A percentile compares a stretch with the other conserved stretches of the same genome.
Evolutionary conservation across 2,797 vertebrate species (phyloP).

Genomic region (Rhynchotus rufescens): DNA sequence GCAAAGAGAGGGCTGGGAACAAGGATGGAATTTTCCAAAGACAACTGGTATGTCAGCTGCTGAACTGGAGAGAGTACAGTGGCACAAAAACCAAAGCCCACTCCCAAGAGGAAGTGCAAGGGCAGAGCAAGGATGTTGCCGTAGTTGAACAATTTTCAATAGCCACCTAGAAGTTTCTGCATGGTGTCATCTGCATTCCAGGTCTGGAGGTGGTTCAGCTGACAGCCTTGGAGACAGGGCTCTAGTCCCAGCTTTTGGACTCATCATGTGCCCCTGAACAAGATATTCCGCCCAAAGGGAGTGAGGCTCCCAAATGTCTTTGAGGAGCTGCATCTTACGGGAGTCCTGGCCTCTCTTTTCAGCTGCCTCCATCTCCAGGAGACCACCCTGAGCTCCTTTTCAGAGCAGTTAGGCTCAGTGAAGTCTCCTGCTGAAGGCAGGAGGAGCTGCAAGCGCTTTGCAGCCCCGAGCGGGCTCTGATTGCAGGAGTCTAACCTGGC

Average conservation of each 20-base stretch:
- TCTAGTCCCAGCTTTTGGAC: not conserved
- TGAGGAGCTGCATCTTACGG: too few species aligned
- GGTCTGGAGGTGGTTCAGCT: not conserved
- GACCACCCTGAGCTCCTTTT: not conserved
- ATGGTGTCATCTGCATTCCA: too few species aligned
- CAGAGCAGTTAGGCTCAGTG: not conserved
- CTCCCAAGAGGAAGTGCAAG: not conserved
- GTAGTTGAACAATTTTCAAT: too few species aligned
- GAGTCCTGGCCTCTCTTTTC: not conserved
- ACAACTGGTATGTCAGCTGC: not conserved
- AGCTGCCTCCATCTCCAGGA: not conserved
- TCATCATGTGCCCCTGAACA: not conserved
- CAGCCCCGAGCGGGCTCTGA: not conserved
- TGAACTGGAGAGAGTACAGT: not conserved
- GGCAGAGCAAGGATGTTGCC: not conserved
- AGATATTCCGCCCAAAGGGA: too few species aligned
- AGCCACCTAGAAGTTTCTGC: too few species aligned
- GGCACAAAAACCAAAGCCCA: too few species aligned
- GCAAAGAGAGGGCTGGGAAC: not conserved
- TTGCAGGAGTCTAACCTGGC: not conserved
- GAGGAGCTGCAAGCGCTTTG: not conserved
- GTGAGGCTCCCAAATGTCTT: too few species aligned
- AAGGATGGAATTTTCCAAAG: slow-evolving; percentile 15
- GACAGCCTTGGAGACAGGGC: not conserved
- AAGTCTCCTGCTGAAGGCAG: not conserved